Base-by-base conservation (phyloP, 1,140 invertebrate species). In the Andricus grossulariae region DNA sequence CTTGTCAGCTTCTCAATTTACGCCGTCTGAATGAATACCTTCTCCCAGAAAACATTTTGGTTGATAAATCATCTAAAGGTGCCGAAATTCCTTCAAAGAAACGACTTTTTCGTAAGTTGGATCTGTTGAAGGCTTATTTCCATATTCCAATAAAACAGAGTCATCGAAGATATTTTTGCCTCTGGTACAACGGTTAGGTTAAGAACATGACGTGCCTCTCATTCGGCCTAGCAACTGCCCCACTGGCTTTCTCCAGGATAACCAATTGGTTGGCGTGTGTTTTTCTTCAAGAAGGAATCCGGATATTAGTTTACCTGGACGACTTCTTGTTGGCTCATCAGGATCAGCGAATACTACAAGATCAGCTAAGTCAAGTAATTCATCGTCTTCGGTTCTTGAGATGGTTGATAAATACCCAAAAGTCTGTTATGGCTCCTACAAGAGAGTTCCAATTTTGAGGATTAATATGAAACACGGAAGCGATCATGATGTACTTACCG, bases 181-280 rank as follows among this genome's bases (percentile, higher is more conserved):
- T 52, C 7, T 8, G 15, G 12, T 52, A 52, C 51, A 52, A 52
- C 5, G 16, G 12, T 16, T n/a, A 52, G 8, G 16, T 52, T 52
- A n/a, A 52, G 15, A 77, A 88, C 72, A 86, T 88, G 82, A 88
- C 83, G 0, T 89, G 87, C 73, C 79, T 88, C 75, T 80, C 85
- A 0, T 86, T 87, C 55, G 85, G 84, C 15, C 73, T 87, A 25
- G 72, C 84, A 13, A 82, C 72, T 12, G 83, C 81, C 16, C 84
- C 83, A 3, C 66, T 82, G 8, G 72, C 78, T 0, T 88, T 88
- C 52, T 72, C 85, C 15, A 84, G 79, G 45, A 54, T 88, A 25
- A 77, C 75, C 18, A 87, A 85, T 55, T 88, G 70, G 78, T 13
- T 83, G 32, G 81, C 78, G 15, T 45, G 52, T 2, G 7, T 60